These are phyloP conservation scores for Epinephelus cyanopodus DNA, from an alignment of 2,113 vertebrate species.

Conservation along the genomic window DNA sequence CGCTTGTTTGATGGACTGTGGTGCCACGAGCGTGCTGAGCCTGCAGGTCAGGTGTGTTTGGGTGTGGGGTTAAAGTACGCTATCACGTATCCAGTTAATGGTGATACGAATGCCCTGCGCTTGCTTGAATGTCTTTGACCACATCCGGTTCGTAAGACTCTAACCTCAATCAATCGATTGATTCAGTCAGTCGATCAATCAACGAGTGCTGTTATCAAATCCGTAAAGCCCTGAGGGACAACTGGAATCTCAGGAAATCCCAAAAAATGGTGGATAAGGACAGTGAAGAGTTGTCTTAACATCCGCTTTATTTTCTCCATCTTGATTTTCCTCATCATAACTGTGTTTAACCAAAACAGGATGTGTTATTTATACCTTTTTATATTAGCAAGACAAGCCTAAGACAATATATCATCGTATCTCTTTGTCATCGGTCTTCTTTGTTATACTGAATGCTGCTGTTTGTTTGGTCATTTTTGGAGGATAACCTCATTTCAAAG, in stretches of 20 bases:
- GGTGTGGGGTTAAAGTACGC: conserved; percentile 11
- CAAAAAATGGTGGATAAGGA: conserved; percentile 67
- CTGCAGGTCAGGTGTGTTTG: conserved; percentile 85
- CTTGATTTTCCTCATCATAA: conserved; percentile 57
- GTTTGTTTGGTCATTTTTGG: conserved; percentile 50
- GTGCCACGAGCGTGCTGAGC: conserved; percentile 62
- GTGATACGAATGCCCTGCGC: conserved; percentile 14
- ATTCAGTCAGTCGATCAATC: conserved; percentile 44
- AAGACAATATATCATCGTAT: conserved; percentile 60
- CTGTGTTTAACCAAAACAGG: conserved; percentile 67
- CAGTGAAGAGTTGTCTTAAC: conserved; percentile 42
- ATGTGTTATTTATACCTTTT: conserved; percentile 79
- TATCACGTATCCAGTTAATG: conserved; percentile 32
- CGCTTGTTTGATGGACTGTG: conserved; percentile 54
- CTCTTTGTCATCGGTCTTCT: conserved; percentile 53
- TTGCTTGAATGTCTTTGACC: conserved; percentile 49
- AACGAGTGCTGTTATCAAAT: conserved; percentile 52
- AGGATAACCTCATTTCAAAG: conserved; percentile 67
- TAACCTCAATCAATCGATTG: conserved; percentile 61
- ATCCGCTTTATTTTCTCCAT: conserved; percentile 59
- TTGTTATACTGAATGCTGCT: conserved; percentile 71
- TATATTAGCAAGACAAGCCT: conserved; percentile 75
- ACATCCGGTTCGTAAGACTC: conserved; percentile 44
- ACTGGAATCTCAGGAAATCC: conserved; percentile 85
- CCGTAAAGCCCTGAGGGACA: conserved; percentile 77